Percentiles rank a stretch among this genome's conserved stretches.
Conservation (phyloP, 53 echinoderm and acorn worm species). For the Echinometra lucunter region DNA sequence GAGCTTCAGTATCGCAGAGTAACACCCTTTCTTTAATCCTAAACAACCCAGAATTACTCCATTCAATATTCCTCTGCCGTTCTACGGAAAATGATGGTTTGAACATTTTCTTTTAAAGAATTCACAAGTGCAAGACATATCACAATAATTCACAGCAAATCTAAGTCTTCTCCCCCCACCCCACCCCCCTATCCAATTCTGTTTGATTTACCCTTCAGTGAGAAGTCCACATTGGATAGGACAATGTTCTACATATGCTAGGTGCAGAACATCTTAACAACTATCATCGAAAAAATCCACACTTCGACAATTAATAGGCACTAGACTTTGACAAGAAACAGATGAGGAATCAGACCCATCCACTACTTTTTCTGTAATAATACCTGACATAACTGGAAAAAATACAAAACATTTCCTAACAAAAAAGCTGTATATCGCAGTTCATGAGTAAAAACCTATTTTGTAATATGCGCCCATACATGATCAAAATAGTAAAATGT, state of each 20-base stretch:
- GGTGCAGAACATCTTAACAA: slow-evolving; percentile 36
- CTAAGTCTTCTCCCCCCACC: background rate
- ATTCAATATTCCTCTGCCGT: background rate
- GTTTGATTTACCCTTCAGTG: background rate
- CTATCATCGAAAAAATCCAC: slow-evolving; percentile 43
- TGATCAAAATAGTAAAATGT: background rate
- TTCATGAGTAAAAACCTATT: slow-evolving; percentile 31
- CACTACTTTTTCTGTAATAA: background rate
- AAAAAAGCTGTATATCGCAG: slow-evolving; percentile 22
- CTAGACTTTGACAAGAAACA: slow-evolving; percentile 39
- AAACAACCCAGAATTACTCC: background rate
- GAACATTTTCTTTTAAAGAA: background rate
- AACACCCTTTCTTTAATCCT: background rate
- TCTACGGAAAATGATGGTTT: background rate
- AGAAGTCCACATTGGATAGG: background rate
- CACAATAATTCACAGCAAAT: slow-evolving; percentile 9
- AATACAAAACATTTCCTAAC: slow-evolving; percentile 33
- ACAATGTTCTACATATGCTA: slow-evolving; percentile 1
- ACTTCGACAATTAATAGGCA: background rate
- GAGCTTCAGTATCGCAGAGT: background rate
- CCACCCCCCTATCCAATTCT: no score
- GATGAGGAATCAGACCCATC: background rate
- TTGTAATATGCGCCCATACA: slow-evolving; percentile 27
- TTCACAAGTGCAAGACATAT: slow-evolving; percentile 30
- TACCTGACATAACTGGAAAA: slow-evolving; percentile 50